phyloP scores from a whole-genome alignment of 2,888 invertebrate genomes.

The Ichneumon xanthorius region DNA sequence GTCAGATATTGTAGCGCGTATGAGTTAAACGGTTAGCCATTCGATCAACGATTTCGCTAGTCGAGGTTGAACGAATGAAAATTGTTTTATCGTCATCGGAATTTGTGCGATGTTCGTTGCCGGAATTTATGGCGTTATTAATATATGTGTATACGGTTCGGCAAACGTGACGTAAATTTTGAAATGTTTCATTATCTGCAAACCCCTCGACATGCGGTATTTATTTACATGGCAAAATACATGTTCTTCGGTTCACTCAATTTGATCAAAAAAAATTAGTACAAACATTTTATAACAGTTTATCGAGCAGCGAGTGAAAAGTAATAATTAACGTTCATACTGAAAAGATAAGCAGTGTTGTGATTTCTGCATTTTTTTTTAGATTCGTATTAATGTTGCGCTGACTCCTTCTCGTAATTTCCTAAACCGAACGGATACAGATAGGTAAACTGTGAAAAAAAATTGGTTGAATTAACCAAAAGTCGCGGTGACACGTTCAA shows the following conservation, averaged over 20 bases:
- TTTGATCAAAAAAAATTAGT: background rate
- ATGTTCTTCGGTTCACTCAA: background rate
- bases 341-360: no score
- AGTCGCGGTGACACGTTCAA: no score
- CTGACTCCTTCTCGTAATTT: no score
- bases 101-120: constrained; percentile 41
- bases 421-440: no score
- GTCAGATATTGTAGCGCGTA: constrained; percentile 16
- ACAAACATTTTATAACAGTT: background rate
- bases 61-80: constrained; percentile 45
- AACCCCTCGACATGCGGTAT: background rate
- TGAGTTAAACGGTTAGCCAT: constrained; percentile 52
- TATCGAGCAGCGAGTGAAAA: background rate
- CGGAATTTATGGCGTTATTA: constrained; percentile 36
- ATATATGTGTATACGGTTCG: constrained; percentile 22
- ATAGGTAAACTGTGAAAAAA: no score
- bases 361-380: no score
- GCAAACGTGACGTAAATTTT: constrained; percentile 41
- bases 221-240: background rate
- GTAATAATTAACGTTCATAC: background rate
- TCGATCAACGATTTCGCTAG: constrained; percentile 48
- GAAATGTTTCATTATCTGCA: background rate
- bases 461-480: no score
- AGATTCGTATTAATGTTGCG: no score
- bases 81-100: constrained; percentile 56